Conservation (phyloP, 2,888 invertebrate genomes). For the Erebia palarica region DNA sequence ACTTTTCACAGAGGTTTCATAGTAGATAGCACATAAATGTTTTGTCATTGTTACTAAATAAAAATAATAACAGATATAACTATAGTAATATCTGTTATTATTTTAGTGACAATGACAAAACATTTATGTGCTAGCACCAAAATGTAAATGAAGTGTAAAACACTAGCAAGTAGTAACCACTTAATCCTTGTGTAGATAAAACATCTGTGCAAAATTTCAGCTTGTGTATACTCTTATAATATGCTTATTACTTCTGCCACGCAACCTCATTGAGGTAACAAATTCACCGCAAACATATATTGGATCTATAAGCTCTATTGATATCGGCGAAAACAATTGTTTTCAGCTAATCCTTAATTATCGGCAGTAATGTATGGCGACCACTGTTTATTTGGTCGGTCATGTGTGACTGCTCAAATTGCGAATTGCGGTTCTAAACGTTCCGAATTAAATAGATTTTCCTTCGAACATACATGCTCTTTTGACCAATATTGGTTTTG, state of each 20-base stretch:
- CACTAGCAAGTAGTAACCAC: no score
- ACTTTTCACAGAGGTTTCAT: no score
- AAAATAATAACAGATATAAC: neutral
- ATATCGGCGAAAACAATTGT: constrained; percentile 23
- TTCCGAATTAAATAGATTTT: constrained; percentile 36
- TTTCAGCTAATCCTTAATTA: constrained; percentile 23
- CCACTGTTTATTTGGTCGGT: constrained; percentile 26
- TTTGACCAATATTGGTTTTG: constrained; percentile 10
- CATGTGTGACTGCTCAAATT: constrained; percentile 43
- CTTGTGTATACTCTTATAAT: no score
- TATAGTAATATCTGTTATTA: no score
- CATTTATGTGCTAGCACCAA: no score
- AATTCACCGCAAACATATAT: neutral
- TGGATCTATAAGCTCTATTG: constrained; percentile 17
- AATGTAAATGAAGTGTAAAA: no score
- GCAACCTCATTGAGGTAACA: neutral
- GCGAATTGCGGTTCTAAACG: constrained; percentile 39
- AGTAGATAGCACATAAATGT: neutral
- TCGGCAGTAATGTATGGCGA: constrained; percentile 34
- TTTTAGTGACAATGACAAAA: no score
- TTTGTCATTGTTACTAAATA: neutral
- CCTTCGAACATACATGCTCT: constrained; percentile 14
- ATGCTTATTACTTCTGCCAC: neutral
- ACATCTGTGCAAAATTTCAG: no score
- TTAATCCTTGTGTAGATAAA: no score